A percentile compares a stretch with the other conserved stretches of the same genome.
Conservation (phyloP, 2,888 invertebrate genomes). For the Rhingia campestris region DNA sequence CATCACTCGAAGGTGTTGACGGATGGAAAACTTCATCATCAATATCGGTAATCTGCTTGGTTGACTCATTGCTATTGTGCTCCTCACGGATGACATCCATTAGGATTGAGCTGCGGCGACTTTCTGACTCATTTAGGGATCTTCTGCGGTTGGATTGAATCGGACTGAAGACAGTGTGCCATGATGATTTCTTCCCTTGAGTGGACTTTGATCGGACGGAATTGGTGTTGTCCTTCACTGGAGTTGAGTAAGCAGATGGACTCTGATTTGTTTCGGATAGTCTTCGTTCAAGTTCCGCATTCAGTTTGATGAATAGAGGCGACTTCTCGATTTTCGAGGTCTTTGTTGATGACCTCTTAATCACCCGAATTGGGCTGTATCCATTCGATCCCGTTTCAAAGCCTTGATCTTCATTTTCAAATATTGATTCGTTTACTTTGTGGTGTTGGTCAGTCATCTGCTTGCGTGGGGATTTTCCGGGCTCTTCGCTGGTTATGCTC, state of each 20-base stretch:
- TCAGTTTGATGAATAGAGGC: constrained; percentile 58
- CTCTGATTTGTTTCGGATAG: constrained; percentile 38
- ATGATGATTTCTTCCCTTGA: constrained; percentile 42
- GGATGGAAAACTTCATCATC: constrained; percentile 35
- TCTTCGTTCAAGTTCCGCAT: constrained; percentile 31
- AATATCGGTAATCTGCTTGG: not conserved
- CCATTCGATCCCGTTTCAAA: constrained; percentile 80
- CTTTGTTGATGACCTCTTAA: constrained; percentile 1
- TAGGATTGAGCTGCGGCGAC: constrained; percentile 78
- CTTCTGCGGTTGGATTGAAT: constrained; percentile 47
- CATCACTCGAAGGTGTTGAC: constrained; percentile 9
- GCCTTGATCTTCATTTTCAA: constrained; percentile 78
- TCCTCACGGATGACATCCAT: constrained; percentile 81
- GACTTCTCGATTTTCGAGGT: constrained; percentile 28
- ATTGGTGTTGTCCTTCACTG: constrained; percentile 74
- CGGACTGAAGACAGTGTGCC: constrained; percentile 62
- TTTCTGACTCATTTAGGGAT: constrained; percentile 69
- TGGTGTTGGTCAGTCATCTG: constrained; percentile 1
- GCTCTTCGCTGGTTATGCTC: constrained; percentile 24
- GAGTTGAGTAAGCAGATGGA: constrained; percentile 78
- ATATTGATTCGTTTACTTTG: constrained; percentile 32
- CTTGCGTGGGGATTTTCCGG: constrained; percentile 31
- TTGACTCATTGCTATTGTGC: constrained; percentile 64
- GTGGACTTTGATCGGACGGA: not conserved
- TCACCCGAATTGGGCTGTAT: constrained; percentile 76